A percentile compares a stretch with the other conserved stretches of the same genome.
Evolutionary conservation across 2,888 invertebrate species (phyloP).

Genomic region (Lithodes maja): DNA sequence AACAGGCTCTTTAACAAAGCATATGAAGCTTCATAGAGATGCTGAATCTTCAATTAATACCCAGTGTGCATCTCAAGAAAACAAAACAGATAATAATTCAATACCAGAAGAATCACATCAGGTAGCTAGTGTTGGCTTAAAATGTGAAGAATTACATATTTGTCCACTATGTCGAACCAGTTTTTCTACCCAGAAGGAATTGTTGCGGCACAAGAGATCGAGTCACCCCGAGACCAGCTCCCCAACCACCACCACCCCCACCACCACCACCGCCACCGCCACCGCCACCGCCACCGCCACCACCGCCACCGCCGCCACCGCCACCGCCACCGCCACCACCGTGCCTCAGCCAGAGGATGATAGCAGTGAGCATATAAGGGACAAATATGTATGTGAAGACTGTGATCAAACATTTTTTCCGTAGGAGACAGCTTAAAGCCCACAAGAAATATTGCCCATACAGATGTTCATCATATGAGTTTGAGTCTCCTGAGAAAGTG

Average conservation of each 20-base stretch:
- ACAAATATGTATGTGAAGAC: constrained; percentile 60
- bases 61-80: background rate
- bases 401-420: constrained; percentile 62
- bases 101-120: constrained; percentile 19
- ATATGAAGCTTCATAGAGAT: constrained; percentile 41
- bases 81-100: background rate
- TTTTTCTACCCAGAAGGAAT: constrained; percentile 34
- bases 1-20: constrained; percentile 53
- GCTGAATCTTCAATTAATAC: background rate
- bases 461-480: constrained; percentile 22
- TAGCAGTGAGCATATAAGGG: constrained; percentile 54
- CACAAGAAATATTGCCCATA: constrained; percentile 56
- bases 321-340: constrained; percentile 1
- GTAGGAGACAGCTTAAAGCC: constrained; percentile 51
- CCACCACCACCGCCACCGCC: background rate
- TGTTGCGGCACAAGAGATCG: constrained; percentile 43
- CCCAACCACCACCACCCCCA: background rate
- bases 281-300: background rate
- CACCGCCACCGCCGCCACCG: background rate
- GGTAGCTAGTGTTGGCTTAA: background rate
- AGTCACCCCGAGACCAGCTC: constrained; percentile 31
- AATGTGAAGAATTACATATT: constrained; percentile 16
- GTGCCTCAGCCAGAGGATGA: constrained; percentile 44
- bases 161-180: constrained; percentile 34
- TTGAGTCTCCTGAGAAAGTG: constrained; percentile 25